Base-by-base conservation (phyloP, 2,113 vertebrate species). In the Rattus rattus region DNA sequence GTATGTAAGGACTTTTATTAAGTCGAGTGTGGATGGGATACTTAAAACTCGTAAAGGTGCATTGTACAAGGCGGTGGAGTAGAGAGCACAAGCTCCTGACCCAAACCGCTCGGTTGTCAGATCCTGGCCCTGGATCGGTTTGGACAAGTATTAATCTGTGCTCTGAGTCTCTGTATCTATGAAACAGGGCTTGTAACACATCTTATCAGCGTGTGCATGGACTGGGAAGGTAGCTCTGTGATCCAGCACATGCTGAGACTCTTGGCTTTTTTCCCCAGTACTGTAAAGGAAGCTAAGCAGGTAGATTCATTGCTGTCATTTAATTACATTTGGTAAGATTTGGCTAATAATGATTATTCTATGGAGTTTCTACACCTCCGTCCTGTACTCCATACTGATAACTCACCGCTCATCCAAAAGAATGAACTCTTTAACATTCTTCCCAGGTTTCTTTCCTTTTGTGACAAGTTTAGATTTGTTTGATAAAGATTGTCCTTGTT, bases 391-490 rank as follows among this genome's bases (percentile, higher is more conserved):
- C 67, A 24, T 73, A 17, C 11, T 80, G 73, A 3, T 97, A 59
- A 59, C 17, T 89, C 56, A 67, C 76, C 24, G 5, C 54, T 91
- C n/a, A 69, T 90, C 43, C 26, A 30, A 67, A 69, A 93, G 76
- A 17, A 43, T 73, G 19, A 73, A 91, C 16, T 69, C 16, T 54
- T 90, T 88, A 47, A 0, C 5, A 63, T 54, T 59, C 10, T 67
- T 30, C 39, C 10, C 52, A 22, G 19, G 43, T 86, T 90, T 10
- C 22, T 94, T 95, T 95, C 89, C 47, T 28, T 91, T 92, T 81
- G 16, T 94, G 70, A 33, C 59, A 96, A 73, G 83, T 89, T 92
- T 54, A 16, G 73, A 13, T 91, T 91, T 92, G 69, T 63, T 95
- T 93, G 3, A 43, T 92, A 72, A 94, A 93, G 75, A 54, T 73